Percentiles rank a stretch among this genome's conserved stretches.
phyloP scores from a whole-genome alignment of 2,113 vertebrate species.

The Pedionomus torquatus region DNA sequence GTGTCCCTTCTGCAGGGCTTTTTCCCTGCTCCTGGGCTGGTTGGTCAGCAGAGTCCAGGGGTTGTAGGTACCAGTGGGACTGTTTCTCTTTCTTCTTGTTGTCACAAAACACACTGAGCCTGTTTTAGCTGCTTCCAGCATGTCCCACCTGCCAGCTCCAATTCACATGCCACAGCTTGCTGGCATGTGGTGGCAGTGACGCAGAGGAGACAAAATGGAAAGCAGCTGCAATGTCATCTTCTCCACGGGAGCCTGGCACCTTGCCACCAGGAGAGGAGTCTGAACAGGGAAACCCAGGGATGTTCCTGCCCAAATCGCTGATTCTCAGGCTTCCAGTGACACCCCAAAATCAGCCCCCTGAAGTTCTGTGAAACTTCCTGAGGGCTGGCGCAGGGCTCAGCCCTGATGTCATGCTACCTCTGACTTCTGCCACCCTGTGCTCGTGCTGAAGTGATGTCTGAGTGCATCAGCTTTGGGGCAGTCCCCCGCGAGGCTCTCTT shows the following conservation, averaged over 20 bases:
- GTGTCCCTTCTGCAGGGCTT: neutral
- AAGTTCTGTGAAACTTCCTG: neutral
- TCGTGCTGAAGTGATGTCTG: neutral
- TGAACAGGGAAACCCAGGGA: neutral
- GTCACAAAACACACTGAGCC: neutral
- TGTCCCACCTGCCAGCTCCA: neutral
- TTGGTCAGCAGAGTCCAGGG: neutral
- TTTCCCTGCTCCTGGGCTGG: neutral
- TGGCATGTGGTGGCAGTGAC: neutral
- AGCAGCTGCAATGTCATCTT: conserved; percentile 5
- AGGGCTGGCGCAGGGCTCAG: neutral
- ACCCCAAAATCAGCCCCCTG: neutral
- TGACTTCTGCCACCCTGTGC: neutral
- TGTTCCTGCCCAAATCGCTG: neutral
- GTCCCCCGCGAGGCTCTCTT: neutral
- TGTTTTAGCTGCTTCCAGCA: neutral
- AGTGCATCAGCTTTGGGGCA: neutral
- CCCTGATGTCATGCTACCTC: neutral
- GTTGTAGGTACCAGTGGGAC: neutral
- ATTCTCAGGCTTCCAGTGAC: neutral
- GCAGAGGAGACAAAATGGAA: neutral
- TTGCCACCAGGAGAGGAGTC: neutral
- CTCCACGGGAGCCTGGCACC: neutral
- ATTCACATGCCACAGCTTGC: neutral
- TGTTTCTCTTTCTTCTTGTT: neutral